Base-by-base conservation (phyloP, 2,797 vertebrate species). In the Pitangus sulphuratus region DNA sequence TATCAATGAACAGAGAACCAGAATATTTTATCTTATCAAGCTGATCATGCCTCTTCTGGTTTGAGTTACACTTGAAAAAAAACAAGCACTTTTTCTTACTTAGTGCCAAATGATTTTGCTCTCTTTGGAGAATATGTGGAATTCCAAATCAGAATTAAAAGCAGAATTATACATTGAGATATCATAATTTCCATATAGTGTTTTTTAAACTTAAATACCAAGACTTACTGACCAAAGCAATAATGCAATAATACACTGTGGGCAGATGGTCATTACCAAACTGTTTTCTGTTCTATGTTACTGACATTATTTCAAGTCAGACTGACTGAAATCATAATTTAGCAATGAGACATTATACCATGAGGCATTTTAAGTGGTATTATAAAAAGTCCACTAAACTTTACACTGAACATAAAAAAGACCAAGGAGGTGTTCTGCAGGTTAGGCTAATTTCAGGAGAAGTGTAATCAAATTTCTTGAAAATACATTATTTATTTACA, bases 111-210 rank as follows among this genome's bases (percentile, higher is more conserved):
- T 37, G 1, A 60, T 53, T 87, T 74, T 74, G 26, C 12, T 85
- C n/a, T n/a, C 13, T 89, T 80, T 65, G 54, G 7, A 39, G 28
- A 70, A 26, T 13, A 78, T 8, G 6, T 44, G 31, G 44, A 54
- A 78, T 65, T 86, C 16, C 30, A 87, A 50, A 77, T 31, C 16
- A 92, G 65, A 95, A 85, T 81, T 81, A 68, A 92, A 92, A 90
- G 47, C 4, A 69, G 22, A 45, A 77, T 57, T 89, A 78, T 15
- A 44, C 22, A 89, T 33, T 13, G 47, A 84, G 25, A 28, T 53
- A 78, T 8, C 33, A 15, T 9, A 42, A 87, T 58, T 65, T 85
- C n/a, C 15, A 83, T 17, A 48, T 4, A 83, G 4, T 54, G 28
- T 60, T 91, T 91, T 89, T 69, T 68, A 35, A 87, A 87, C 31